Base-by-base conservation (phyloP, 2,797 vertebrate species). In the Meda fulgida region DNA sequence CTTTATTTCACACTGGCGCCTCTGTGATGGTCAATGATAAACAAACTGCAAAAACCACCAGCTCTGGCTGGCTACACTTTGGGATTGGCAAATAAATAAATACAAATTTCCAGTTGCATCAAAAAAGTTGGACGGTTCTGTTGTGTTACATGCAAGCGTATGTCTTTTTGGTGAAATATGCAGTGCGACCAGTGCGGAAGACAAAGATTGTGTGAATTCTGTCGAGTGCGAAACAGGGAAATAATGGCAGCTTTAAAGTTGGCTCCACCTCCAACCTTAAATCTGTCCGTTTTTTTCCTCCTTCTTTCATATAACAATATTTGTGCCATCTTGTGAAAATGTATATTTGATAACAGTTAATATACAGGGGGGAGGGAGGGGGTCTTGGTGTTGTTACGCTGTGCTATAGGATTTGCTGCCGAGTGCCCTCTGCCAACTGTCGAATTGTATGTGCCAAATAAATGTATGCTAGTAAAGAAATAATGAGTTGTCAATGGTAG, bases 181-280 rank as follows among this genome's bases (percentile, higher is more conserved):
- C 78, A 86, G 85, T 84, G 87, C 75, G 85, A 89, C 84, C 72
- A 80, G 67, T 82, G 81, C 63, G 82, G 84, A 86, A 85, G 83
- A 86, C 84, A 86, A 85, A 79, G 87, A 85, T 85, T 83, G 89
- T 90, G 89, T 86, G 89, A 89, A 83, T 87, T 89, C 85, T 89
- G 87, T 89, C n/a, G 84, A 85, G 88, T 87, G 89, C 86, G 89
- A 90, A 90, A 89, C 53, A 29, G 78, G 83, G 81, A 87, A 83
- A 87, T 87, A 75, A 81, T 55, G 55, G 7, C 81, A 40, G 34
- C 40, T 77, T 86, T 85, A 78, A 85, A 73, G 75, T 55, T 73
- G 55, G 63, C 75, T 80, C 72, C 66, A 86, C 80, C 87, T 87
- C 71, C 78, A 84, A 66, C 78, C 69, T 85, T 81, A 55, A 60